Evolutionary conservation across 2,113 vertebrate species (phyloP), one percentile per base, ranked within the genome.

Genomic region (Uria aalge): DNA sequence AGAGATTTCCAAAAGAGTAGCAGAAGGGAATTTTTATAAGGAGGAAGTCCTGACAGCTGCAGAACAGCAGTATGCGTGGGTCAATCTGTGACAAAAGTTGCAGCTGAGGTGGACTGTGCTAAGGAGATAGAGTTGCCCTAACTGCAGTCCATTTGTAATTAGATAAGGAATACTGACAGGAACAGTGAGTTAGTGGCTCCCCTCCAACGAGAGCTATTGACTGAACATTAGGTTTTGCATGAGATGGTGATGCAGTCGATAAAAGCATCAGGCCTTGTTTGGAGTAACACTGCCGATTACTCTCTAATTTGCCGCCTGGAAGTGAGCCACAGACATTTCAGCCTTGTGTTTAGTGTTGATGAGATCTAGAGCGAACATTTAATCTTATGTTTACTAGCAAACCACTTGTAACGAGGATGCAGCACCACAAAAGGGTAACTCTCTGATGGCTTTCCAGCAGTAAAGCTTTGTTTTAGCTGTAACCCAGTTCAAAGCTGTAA

Each of bases 271-370:
- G 79, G 87, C 92, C 94, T 96, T 97, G 96, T 98, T 97, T 97
- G 97, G 96, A 97, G 95, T 84, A 97, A 96, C 97, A 94, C 94
- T 63, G 29, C 95, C 63, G 92, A 97, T 96, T 74, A 88, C 66
- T 85, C 94, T 98, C 97, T 98, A 98, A 98, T 98, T 98, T 97
- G 97, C 95, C 3, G 45, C 95, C 97, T 98, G 98, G 98, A 98
- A 98, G 94, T 93, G 96, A 98, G 97, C 98, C 98, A 97, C 92
- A 30, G 96, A 96, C 91, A 38, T 97, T 95, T 96, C 94, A 97
- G 85, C 89, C 92, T 91, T 60, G 32, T 91, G 85, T 95, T 96
- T 96, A 93, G 91, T 91, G 94, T 85, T 98, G 98, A 97, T 97
- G 97, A 96, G 93, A 96, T 96, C 94, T 97, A 83, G 92, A 76